phyloP scores from a whole-genome alignment of 1,140 invertebrate species.

The Drosophila ogumai region DNA sequence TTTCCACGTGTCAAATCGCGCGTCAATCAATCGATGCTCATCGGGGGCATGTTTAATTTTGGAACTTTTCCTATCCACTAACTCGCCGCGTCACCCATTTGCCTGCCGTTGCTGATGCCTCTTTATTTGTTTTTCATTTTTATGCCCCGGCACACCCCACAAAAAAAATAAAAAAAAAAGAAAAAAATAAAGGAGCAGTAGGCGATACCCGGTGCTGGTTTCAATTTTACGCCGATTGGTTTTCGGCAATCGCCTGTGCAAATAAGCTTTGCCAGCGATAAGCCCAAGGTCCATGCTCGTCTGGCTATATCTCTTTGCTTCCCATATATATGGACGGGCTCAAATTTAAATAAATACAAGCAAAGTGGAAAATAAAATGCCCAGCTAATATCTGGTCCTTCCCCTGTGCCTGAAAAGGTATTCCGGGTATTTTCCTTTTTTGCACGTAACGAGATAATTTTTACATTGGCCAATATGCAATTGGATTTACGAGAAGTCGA shows the following conservation, averaged over 20 bases:
- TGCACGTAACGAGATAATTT: constrained; percentile 42
- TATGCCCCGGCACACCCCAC: constrained; percentile 70
- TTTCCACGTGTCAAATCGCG: constrained; percentile 83
- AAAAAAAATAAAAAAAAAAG: constrained; percentile 19
- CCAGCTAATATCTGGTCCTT: constrained; percentile 36
- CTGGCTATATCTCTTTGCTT: constrained; percentile 27
- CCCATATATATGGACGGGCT: constrained; percentile 31
- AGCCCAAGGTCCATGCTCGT: constrained; percentile 56
- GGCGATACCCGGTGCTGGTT: constrained; percentile 68
- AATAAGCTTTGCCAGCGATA: constrained; percentile 81
- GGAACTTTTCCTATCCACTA: constrained; percentile 77
- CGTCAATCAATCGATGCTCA: constrained; percentile 79
- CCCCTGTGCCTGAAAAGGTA: constrained; percentile 20
- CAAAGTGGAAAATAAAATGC: constrained; percentile 77
- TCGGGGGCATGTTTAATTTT: constrained; percentile 75
- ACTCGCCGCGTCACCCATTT: constrained; percentile 11
- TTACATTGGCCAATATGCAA: constrained; percentile 32
- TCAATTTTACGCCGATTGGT: constrained; percentile 84
- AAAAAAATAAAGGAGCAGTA: constrained; percentile 4
- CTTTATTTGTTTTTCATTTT: constrained; percentile 80
- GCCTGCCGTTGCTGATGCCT: constrained; percentile 34
- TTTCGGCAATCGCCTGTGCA: constrained; percentile 84
- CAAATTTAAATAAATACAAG: constrained; percentile 83
- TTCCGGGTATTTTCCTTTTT: constrained; percentile 12
- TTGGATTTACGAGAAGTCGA: constrained; percentile 41